Evolutionary conservation across 1,140 invertebrate species (phyloP), one percentile per base, ranked within the genome.

Genomic region (Paraescarpia echinospica): DNA sequence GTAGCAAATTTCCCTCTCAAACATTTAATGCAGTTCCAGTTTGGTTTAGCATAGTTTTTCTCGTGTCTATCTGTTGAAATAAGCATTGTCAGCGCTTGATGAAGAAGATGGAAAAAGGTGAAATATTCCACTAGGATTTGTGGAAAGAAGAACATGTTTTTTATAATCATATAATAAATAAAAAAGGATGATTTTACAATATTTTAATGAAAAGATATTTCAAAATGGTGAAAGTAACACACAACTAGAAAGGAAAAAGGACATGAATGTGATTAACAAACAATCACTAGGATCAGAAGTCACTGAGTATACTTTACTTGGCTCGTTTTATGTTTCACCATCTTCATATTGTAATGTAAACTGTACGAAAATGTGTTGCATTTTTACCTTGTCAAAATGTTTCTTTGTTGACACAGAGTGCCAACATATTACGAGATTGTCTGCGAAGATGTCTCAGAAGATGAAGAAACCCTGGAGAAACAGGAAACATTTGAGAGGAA

Each of bases 401-500:
- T 48, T 93, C 33, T 91, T 48, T 93, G n/a, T 2, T 92, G 89
- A 92, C 27, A 35, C 35, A 96, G 95, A 94, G 97, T 97, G 93
- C 97, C 97, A 27, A 97, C 97, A 31, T 97, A 98, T 95, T 97
- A 98, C 94, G 97, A 98, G 94, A 96, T 97, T 93, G 97, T 97
- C 93, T 97, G 97, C 94, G 94, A 94, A 27, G 94, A 94, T 59
- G 96, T 98, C 92, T 98, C 98, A 0, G 98, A 98, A 93, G 98
- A 99, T 96, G 95, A 96, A 88, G 98, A 99, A 95, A 96, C 97
- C 93, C 96, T 98, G 31, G 97, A 98, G 94, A 97, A 97, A 94
- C 98, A 98, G 95, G 98, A 98, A 90, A 97, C 98, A 96, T 99
- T 99, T 97, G 99, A 99, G 95, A 97, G 98, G 51, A 99, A 99